Evolutionary conservation across 2,113 vertebrate genomes (phyloP), one percentile per base, ranked within the genome.

Genomic region (Pongo pygmaeus): DNA sequence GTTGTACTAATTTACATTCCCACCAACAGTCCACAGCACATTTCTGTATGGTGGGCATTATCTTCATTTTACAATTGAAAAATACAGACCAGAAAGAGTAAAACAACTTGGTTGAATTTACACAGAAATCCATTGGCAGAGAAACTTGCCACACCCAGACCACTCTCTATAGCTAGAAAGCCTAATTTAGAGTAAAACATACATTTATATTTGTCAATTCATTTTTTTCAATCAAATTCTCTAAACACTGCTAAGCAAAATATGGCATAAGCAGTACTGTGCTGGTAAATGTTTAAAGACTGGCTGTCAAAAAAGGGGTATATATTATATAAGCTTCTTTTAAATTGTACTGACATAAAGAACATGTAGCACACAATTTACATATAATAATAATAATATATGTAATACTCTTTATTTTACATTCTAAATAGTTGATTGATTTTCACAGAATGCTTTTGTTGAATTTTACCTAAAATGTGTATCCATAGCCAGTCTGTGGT

Each of bases 51-150:
- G 20, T 75, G 3, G 13, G 18, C n/a, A 5, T 38, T 92, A 59
- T 78, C 32, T 84, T 88, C 50, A 67, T 90, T 94, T 94, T 72
- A 48, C 20, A 46, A 43, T 30, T 50, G 32, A 86, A 96, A 96
- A 92, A 90, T 69, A 55, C 32, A 72, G 38, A 17, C 16, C 14
- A 83, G 22, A 52, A 96, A 55, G 40, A 95, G n/a, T 55, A 83
- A 89, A 96, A 59, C 8, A 93, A n/a, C 9, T 91, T 80, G 9
- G 75, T 75, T 61, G 88, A 83, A 72, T 97, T 75, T 83, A 95
- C 12, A 17, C 22, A 57, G 30, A 95, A 40, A 8, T 91, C 20
- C 2, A 20, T n/a, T 55, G 20, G 25, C n/a, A 93, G 74, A 67
- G 81, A 30, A 78, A 16, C 38, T 57, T 35, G 18, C 10, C 79